phyloP scores from a whole-genome alignment of 2,888 invertebrate species.

The Microctonus hyperodae region DNA sequence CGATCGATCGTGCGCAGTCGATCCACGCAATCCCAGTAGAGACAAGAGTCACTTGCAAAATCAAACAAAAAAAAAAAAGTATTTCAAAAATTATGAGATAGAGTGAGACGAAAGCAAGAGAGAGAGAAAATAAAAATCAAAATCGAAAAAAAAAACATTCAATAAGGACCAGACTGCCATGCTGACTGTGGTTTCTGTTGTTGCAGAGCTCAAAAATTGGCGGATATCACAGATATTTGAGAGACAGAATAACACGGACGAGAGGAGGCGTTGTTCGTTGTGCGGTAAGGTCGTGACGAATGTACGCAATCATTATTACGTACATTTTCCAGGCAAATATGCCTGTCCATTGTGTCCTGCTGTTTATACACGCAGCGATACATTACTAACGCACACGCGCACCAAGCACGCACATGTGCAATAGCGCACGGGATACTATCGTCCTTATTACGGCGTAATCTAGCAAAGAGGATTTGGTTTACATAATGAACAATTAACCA shows the following conservation, averaged over 20 bases:
- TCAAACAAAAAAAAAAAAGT: conserved; percentile 19
- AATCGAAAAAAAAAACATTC: conserved; percentile 37
- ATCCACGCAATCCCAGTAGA: conserved; percentile 12
- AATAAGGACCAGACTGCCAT: conserved; percentile 45
- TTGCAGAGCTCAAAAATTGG: conserved; percentile 68
- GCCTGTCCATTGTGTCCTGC: conserved; percentile 68
- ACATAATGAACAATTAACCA: not conserved
- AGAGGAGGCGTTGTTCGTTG: conserved; percentile 67
- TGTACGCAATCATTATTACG: conserved; percentile 70
- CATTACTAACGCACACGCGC: conserved; percentile 68
- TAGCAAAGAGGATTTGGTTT: conserved; percentile 32
- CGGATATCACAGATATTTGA: conserved; percentile 69
- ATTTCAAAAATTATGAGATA: conserved; percentile 24
- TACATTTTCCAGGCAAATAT: conserved; percentile 69
- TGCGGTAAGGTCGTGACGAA: conserved; percentile 71
- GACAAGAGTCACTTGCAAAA: conserved; percentile 8
- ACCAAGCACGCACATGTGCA: conserved; percentile 65
- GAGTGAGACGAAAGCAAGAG: conserved; percentile 35
- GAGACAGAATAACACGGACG: conserved; percentile 68
- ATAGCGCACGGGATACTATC: conserved; percentile 45
- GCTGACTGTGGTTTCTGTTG: conserved; percentile 61
- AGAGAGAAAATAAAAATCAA: conserved; percentile 11
- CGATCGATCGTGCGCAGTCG: conserved; percentile 33
- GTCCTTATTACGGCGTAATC: conserved; percentile 43
- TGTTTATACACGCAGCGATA: conserved; percentile 69